Conservation (phyloP, 2,113 vertebrate species). For the Isichthys henryi region DNA sequence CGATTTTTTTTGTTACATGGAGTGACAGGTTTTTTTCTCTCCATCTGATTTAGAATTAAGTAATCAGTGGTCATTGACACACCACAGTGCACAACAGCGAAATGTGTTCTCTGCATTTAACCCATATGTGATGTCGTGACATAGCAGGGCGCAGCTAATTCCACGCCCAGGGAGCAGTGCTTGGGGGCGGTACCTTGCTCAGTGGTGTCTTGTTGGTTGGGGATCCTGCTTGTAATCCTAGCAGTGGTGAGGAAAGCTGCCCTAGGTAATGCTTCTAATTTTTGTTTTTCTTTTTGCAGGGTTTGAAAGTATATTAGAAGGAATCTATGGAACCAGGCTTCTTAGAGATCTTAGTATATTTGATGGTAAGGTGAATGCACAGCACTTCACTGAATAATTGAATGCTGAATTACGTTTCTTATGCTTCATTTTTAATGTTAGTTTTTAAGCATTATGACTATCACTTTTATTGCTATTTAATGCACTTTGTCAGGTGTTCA, state of each 20-base stretch:
- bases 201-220: too few species aligned
- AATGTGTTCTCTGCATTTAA: too few species aligned
- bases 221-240: not conserved
- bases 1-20: not conserved
- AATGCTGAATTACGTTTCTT: not conserved
- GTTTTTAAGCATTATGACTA: not conserved
- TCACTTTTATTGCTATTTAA: not conserved
- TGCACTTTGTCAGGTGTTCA: not conserved
- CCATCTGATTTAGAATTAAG: too few species aligned
- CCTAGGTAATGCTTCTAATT: not conserved
- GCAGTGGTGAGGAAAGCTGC: not conserved
- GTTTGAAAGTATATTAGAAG: constrained; percentile 98
- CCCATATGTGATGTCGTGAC: too few species aligned
- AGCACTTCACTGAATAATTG: not conserved
- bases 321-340: constrained; percentile 94
- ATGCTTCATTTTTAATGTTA: not conserved
- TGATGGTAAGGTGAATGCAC: constrained; percentile 74
- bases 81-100: too few species aligned
- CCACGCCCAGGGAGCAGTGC: too few species aligned
- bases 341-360: constrained; percentile 97
- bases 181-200: too few species aligned
- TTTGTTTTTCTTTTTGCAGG: constrained; percentile 63
- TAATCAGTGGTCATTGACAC: too few species aligned
- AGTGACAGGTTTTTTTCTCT: not conserved
- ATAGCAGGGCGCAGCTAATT: too few species aligned